Evolutionary conservation across 2,888 invertebrate genomes (phyloP), one percentile per base, ranked within the genome.

Genomic region (Erebia epiphron): DNA sequence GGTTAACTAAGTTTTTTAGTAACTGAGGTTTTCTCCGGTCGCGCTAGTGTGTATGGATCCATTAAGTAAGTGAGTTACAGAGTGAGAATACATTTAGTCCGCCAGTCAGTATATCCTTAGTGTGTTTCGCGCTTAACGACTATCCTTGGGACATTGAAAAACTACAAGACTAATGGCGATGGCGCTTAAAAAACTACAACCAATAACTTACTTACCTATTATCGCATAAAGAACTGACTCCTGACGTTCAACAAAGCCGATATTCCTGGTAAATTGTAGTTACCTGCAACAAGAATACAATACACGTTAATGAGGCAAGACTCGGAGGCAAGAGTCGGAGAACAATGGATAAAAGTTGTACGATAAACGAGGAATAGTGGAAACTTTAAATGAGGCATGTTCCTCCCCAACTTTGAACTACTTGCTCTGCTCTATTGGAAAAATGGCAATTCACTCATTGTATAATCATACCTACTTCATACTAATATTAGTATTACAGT

Each of bases 271-370:
- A 66, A 57, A 54, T 46, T 26, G 54, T 61, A 66, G 50, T 72
- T 75, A 75, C 74, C 73, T 74, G 73, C 26, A 75, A 75, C 71
- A 74, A 73, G 69, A 75, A 74, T 68, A 68, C 3, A n/a, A n/a
- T n/a, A 61, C n/a, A 61, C 57, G 49, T 62, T 71, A 66, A 73
- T 71, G 52, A 70, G 52, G 41, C 35, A 58, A 26, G 54, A 16
- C 49, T 61, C 14, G 49, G 49, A 11, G 43, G 43, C 13, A 46
- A 62, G 50, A 54, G 54, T 57, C 46, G 52, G 49, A 66, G 13
- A 71, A 67, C 67, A 46, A 63, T 66, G 49, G 54, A 63, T 67
- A 68, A 64, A 64, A 68, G 67, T 69, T 58, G 14, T 11, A 11
- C 16, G 66, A 52, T 62, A 67, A 54, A 21, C n/a, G 21, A 11